Evolutionary conservation across 2,888 invertebrate species (phyloP).

Genomic region (Frankliniella fusca): DNA sequence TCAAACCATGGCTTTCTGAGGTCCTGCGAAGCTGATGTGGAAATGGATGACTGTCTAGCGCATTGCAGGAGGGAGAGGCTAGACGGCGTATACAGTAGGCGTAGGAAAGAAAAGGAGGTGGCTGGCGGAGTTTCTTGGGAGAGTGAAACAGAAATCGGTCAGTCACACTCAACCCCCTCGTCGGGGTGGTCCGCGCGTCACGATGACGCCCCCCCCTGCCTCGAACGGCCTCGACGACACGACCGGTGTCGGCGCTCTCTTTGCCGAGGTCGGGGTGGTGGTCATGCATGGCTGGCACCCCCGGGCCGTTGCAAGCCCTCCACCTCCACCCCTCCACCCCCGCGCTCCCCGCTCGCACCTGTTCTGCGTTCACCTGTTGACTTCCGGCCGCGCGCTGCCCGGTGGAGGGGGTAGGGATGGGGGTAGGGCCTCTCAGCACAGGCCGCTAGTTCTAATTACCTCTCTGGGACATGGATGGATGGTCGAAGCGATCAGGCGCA

Average conservation of each 20-base stretch:
- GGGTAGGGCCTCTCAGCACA: neutral
- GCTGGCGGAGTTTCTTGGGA: neutral
- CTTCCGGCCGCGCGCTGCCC: neutral
- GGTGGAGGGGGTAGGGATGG: neutral
- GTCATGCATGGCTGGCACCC: neutral
- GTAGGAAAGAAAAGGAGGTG: neutral
- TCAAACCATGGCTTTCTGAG: too few relatives aligned
- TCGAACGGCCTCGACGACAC: neutral
- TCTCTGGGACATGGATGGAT: too few relatives aligned
- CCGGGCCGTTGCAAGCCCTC: neutral
- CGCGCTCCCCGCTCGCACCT: neutral
- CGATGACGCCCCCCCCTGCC: neutral
- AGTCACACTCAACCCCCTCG: neutral
- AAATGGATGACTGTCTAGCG: too few relatives aligned
- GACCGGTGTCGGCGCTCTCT: neutral
- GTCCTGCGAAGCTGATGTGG: too few relatives aligned
- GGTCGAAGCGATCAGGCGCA: too few relatives aligned
- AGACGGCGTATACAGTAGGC: neutral
- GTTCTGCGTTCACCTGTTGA: slow-evolving; percentile 13
- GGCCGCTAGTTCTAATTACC: too few relatives aligned
- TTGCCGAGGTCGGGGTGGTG: neutral
- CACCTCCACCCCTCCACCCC: neutral
- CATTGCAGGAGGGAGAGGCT: too few relatives aligned
- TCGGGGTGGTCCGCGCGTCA: neutral
- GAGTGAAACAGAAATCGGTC: neutral